These are phyloP conservation scores for Pseudocheirus occidentalis DNA, from an alignment of 2,797 vertebrate species.

Conservation along the genomic window DNA sequence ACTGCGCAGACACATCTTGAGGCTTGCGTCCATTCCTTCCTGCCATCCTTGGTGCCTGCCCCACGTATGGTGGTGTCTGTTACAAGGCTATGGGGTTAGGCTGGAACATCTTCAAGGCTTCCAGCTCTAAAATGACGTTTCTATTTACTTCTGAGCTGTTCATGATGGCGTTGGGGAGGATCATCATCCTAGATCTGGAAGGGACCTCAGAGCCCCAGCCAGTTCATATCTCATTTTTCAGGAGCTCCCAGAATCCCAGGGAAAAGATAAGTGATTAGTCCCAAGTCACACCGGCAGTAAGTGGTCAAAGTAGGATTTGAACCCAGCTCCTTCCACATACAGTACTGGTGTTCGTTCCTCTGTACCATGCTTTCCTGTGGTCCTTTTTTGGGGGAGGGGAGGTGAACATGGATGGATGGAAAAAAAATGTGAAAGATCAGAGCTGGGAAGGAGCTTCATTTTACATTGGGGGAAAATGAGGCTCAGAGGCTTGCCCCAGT, in stretches of 20 bases:
- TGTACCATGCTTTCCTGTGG: not conserved
- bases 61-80: not conserved
- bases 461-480: not conserved
- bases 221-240: not conserved
- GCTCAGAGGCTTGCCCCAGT: not conserved
- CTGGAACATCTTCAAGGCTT: not conserved
- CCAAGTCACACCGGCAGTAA: not conserved
- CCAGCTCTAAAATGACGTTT: not conserved
- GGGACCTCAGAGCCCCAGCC: not conserved
- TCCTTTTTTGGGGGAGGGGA: not conserved
- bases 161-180: not conserved
- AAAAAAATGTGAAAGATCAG: not conserved
- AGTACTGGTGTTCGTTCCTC: not conserved
- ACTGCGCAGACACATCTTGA: not conserved
- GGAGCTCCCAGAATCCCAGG: not conserved
- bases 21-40: not conserved
- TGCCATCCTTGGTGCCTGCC: rapidly evolving
- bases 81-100: not conserved
- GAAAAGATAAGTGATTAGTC: not conserved
- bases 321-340: not conserved
- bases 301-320: not conserved
- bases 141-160: not conserved
- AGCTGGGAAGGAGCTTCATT: not conserved
- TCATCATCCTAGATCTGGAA: not conserved
- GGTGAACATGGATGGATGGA: not conserved